A percentile compares a stretch with the other conserved stretches of the same genome.
These are phyloP conservation scores for Palythoa grandis DNA, from an alignment of 92 coral and sea anemone species.

Conservation along the genomic window DNA sequence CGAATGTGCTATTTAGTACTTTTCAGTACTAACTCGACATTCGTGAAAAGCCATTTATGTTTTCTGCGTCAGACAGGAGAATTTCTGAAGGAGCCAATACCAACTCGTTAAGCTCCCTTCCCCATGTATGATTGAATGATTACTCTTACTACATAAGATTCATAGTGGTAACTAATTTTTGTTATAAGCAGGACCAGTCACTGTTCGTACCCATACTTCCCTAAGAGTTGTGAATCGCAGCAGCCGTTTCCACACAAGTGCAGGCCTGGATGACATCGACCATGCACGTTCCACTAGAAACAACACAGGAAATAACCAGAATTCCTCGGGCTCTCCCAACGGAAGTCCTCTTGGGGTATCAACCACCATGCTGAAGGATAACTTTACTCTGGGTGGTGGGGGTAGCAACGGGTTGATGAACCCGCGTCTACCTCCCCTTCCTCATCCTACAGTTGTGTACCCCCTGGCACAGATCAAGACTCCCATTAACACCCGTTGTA, in stretches of 20 bases:
- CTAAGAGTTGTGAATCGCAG: slow-evolving; percentile 97
- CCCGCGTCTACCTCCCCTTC: slow-evolving; percentile 97
- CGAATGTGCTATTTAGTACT: too few species aligned
- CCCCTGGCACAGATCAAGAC: slow-evolving; percentile 93
- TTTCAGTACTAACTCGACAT: too few species aligned
- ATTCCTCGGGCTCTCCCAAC: slow-evolving; percentile 80
- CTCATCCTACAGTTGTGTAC: slow-evolving; percentile 78
- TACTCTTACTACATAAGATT: not conserved
- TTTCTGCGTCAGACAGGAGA: too few species aligned
- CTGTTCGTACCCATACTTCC: slow-evolving; percentile 94
- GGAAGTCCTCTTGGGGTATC: slow-evolving; percentile 80
- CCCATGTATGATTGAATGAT: not conserved
- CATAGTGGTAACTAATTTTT: not conserved
- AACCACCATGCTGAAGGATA: slow-evolving; percentile 73
- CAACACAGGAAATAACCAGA: slow-evolving; percentile 55
- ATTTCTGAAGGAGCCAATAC: too few species aligned
- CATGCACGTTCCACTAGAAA: slow-evolving; percentile 80
- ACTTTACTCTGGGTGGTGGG: slow-evolving; percentile 62
- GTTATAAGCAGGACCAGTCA: slow-evolving; percentile 72
- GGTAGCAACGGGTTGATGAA: slow-evolving; percentile 91
- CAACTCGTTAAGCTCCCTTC: too few species aligned
- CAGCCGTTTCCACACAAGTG: slow-evolving; percentile 98
- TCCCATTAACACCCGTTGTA: slow-evolving; percentile 81
- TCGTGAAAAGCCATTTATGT: too few species aligned
- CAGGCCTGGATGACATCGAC: slow-evolving; percentile 96